A percentile compares a stretch with the other conserved stretches of the same genome.
phyloP scores from a whole-genome alignment of 2,797 vertebrate genomes.

The Hydrophis major region DNA sequence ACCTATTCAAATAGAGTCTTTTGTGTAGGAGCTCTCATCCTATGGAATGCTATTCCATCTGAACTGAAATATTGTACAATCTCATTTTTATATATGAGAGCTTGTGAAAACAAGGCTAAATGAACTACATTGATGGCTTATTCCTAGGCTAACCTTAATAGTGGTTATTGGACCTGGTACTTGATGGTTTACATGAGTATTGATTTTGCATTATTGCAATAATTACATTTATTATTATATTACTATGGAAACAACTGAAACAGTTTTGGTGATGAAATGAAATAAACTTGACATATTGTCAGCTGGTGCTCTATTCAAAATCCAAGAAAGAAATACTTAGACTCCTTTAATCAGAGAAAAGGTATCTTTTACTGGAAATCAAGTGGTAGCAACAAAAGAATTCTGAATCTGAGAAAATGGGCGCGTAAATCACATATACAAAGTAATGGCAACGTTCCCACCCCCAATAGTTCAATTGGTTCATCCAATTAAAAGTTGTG shows the following conservation, averaged over 20 bases:
- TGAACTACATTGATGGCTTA: background rate
- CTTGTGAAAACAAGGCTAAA: background rate
- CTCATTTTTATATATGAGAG: background rate
- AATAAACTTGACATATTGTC: background rate
- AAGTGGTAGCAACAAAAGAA: too few species aligned
- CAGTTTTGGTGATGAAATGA: background rate
- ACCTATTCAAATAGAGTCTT: background rate
- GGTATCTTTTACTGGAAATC: too few species aligned
- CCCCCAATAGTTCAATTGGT: too few species aligned
- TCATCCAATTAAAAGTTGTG: too few species aligned
- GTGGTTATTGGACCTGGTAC: background rate
- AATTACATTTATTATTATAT: background rate
- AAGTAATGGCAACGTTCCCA: too few species aligned
- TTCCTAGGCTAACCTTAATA: background rate
- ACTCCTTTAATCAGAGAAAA: too few species aligned
- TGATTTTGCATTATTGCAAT: background rate
- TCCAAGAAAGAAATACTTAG: too few species aligned
- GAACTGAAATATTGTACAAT: background rate
- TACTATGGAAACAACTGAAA: background rate
- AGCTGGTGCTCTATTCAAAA: too few species aligned
- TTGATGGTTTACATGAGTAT: background rate
- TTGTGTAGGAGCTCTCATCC: background rate
- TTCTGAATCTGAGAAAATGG: too few species aligned
- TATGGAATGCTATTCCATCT: background rate
- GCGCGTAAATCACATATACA: too few species aligned